Evolutionary conservation across 2,888 invertebrate genomes (phyloP).

Genomic region (Ariolimax columbianus): DNA sequence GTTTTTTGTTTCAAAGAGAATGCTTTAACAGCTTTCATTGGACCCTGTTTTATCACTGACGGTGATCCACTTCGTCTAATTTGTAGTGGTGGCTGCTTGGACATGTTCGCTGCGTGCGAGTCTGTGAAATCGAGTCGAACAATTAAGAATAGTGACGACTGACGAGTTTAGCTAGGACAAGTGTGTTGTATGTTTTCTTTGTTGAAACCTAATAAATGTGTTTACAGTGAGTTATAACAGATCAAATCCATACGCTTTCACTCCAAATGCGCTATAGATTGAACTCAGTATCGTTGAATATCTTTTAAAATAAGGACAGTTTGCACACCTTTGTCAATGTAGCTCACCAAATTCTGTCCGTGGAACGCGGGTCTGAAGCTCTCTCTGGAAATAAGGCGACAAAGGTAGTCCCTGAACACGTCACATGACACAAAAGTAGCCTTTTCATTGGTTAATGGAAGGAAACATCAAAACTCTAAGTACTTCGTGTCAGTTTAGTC

Average conservation of each 20-base stretch:
- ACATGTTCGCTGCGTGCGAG: slow-evolving; percentile 52
- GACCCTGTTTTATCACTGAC: slow-evolving; percentile 63
- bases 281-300: neutral
- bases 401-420: slow-evolving; percentile 24
- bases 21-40: slow-evolving; percentile 68
- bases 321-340: neutral
- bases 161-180: too few relatives aligned
- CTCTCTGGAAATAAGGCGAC: neutral
- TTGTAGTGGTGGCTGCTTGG: slow-evolving; percentile 52
- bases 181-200: too few relatives aligned
- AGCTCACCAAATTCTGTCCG: too few relatives aligned
- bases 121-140: neutral
- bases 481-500: too few relatives aligned
- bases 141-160: neutral
- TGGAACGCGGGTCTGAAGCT: neutral
- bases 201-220: neutral
- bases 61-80: slow-evolving; percentile 66
- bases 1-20: slow-evolving; percentile 61
- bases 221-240: neutral
- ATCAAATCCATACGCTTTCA: neutral
- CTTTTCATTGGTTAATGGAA: slow-evolving; percentile 57
- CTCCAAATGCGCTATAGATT: too few relatives aligned
- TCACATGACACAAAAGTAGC: slow-evolving; percentile 56
- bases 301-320: neutral
- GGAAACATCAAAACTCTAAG: too few relatives aligned